Percentiles rank a stretch among this genome's conserved stretches.
Conservation (phyloP, 1,140 invertebrate species). For the Yoshiicerus persimilis region DNA sequence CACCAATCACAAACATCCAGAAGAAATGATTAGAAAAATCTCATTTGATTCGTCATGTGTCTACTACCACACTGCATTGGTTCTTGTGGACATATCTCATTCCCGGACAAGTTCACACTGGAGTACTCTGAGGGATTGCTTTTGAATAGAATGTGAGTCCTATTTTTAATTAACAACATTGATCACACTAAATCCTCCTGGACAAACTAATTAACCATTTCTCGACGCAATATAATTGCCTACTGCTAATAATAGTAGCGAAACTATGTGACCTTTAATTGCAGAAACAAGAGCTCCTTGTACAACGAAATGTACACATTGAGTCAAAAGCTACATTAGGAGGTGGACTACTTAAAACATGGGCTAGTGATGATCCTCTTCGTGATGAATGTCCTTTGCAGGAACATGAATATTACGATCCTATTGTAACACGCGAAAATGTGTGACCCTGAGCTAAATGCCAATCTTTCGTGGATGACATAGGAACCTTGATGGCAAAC, state of each 20-base stretch:
- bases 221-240: background rate
- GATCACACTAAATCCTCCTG: background rate
- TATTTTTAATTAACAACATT: background rate
- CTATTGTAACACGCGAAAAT: background rate
- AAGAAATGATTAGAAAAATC: background rate
- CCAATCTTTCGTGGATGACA: background rate
- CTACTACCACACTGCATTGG: conserved; percentile 24
- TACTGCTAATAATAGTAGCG: background rate
- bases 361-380: background rate
- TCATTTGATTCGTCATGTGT: conserved; percentile 27
- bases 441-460: conserved; percentile 31
- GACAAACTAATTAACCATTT: background rate
- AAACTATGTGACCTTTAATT: background rate
- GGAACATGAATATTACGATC: conserved; percentile 23
- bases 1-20: background rate
- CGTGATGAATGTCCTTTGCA: background rate
- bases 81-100: conserved; percentile 26
- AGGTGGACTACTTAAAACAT: conserved; percentile 23
- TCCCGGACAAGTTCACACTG: background rate
- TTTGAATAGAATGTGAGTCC: conserved; percentile 19
- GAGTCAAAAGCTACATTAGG: conserved; percentile 25
- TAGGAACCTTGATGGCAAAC: conserved; percentile 2
- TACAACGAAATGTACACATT: conserved; percentile 24
- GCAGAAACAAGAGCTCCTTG: background rate
- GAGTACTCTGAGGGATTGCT: conserved; percentile 34